A percentile compares a stretch with the other conserved stretches of the same genome.
phyloP scores from a whole-genome alignment of 2,888 invertebrate species.

The Nipponacmea schrenckii region DNA sequence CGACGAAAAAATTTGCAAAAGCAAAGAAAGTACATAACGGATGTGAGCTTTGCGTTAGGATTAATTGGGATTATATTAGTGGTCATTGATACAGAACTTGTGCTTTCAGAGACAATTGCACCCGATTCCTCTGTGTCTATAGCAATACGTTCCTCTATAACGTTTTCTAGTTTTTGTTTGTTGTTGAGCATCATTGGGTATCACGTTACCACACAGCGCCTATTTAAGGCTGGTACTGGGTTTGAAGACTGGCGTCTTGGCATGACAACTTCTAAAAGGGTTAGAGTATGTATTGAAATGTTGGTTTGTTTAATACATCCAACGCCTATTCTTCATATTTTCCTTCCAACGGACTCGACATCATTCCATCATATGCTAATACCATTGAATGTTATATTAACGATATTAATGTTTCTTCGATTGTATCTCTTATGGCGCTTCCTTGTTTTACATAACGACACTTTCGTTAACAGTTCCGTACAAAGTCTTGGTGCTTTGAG shows the following conservation, averaged over 20 bases:
- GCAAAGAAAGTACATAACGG: conserved; percentile 48
- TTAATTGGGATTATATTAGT: conserved; percentile 44
- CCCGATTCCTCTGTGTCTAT: conserved; percentile 38
- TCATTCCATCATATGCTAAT: conserved; percentile 37
- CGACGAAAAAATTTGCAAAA: conserved; percentile 48
- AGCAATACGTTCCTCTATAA: conserved; percentile 45
- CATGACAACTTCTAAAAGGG: conserved; percentile 42
- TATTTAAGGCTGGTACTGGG: conserved; percentile 49
- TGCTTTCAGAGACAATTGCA: conserved; percentile 37
- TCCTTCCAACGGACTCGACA: conserved; percentile 38
- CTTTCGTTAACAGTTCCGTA: too few relatives aligned
- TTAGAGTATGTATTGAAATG: conserved; percentile 44
- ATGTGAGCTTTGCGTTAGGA: conserved; percentile 47
- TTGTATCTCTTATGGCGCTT: conserved; percentile 51
- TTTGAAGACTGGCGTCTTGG: conserved; percentile 52
- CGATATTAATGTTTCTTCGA: conserved; percentile 54
- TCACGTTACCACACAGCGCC: conserved; percentile 46
- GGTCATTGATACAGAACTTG: conserved; percentile 51
- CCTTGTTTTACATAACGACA: conserved; percentile 58
- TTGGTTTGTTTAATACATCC: conserved; percentile 53
- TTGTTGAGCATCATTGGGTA: conserved; percentile 45
- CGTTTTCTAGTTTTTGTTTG: conserved; percentile 46
- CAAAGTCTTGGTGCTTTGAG: conserved; percentile 58
- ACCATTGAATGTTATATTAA: conserved; percentile 50
- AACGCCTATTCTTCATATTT: conserved; percentile 42